Conservation (phyloP, 2,888 invertebrate species). For the Notodonta ziczac region DNA sequence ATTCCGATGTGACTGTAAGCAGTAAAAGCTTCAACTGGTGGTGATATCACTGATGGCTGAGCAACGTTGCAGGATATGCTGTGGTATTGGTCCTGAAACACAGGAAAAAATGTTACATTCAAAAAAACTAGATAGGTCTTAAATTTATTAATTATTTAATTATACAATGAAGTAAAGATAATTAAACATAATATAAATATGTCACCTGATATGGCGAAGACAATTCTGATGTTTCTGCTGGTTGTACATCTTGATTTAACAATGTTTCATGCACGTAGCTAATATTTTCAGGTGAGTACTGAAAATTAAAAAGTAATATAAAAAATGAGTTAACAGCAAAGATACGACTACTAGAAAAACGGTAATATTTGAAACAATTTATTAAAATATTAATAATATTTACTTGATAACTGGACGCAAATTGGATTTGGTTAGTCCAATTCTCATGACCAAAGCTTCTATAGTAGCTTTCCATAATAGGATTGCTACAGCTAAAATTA, state of each 20-base stretch:
- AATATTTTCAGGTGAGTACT: background rate
- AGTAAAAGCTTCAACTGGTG: background rate
- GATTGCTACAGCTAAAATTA: constrained; percentile 18
- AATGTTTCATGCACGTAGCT: background rate
- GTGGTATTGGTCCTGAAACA: background rate
- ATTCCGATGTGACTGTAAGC: background rate
- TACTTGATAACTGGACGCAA: background rate
- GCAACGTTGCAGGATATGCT: background rate
- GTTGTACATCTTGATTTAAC: background rate
- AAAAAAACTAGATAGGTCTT: background rate
- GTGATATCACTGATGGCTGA: background rate
- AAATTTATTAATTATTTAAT: background rate
- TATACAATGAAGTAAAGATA: background rate
- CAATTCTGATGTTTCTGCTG: background rate
- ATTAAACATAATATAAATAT: background rate
- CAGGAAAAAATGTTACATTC: background rate
- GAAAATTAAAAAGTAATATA: background rate
- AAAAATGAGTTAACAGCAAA: background rate
- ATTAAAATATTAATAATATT: background rate
- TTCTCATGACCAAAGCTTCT: background rate
- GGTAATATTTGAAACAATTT: background rate
- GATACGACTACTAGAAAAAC: background rate
- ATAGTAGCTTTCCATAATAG: constrained; percentile 11
- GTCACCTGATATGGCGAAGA: background rate
- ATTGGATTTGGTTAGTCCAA: background rate